Conservation (phyloP, 2,797 vertebrate species). For the Scleropages formosus region DNA sequence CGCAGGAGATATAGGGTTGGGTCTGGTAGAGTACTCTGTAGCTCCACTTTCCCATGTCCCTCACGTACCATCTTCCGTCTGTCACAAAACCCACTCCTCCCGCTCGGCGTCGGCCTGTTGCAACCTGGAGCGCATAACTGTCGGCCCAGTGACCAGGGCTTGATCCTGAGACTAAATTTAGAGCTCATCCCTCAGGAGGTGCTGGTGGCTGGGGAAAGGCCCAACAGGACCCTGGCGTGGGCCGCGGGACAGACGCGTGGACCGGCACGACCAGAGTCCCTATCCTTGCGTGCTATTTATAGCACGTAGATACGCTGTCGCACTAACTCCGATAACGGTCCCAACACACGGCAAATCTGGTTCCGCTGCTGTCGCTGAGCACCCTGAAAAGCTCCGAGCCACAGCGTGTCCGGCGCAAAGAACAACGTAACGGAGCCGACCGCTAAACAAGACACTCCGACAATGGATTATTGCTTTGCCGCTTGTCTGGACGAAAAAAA, state of each 20-base stretch:
- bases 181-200: slow-evolving; percentile 53
- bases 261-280: slow-evolving; percentile 59
- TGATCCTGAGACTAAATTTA: slow-evolving; percentile 59
- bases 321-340: slow-evolving; percentile 41
- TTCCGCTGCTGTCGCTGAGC: neutral
- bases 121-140: slow-evolving; percentile 35
- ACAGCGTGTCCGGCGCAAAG: neutral
- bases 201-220: slow-evolving; percentile 65
- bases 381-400: neutral
- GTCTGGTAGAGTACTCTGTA: slow-evolving; percentile 36
- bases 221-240: slow-evolving; percentile 55
- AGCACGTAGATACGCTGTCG: slow-evolving; percentile 32
- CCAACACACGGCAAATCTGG: neutral
- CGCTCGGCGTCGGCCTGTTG: slow-evolving; percentile 42
- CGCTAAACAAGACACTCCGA: neutral
- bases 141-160: slow-evolving; percentile 54
- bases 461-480: neutral
- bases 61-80: no score
- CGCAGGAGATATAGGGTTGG: slow-evolving; percentile 23
- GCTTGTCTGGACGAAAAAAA: neutral
- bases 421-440: neutral
- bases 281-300: slow-evolving; percentile 50
- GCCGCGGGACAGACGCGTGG: slow-evolving; percentile 63
- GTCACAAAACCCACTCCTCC: no score
- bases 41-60: slow-evolving; percentile 42